These are phyloP conservation scores for Bombus huntii DNA, from an alignment of 1,140 invertebrate species.

Conservation along the genomic window DNA sequence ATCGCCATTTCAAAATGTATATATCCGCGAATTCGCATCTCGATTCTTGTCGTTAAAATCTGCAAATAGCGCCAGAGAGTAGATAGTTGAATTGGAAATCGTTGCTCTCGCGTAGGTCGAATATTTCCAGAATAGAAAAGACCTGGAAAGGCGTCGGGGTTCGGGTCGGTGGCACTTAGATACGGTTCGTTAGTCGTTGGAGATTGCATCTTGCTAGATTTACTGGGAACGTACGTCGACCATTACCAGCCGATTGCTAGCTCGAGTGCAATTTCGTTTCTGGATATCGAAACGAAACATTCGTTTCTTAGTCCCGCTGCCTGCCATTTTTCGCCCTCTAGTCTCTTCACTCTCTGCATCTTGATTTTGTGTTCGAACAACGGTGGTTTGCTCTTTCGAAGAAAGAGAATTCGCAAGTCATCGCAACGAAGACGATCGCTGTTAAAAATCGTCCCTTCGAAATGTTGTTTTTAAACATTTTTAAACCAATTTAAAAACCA, in stretches of 20 bases:
- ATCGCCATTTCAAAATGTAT: background rate
- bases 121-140: slow-evolving; percentile 13
- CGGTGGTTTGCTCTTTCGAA: too few species aligned
- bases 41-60: background rate
- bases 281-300: slow-evolving; percentile 5
- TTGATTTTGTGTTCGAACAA: too few species aligned
- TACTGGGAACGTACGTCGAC: slow-evolving; percentile 44
- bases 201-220: slow-evolving; percentile 47
- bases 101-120: background rate
- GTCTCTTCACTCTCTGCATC: too few species aligned
- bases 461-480: too few species aligned
- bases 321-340: too few species aligned
- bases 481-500: too few species aligned
- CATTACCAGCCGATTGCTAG: slow-evolving; percentile 53
- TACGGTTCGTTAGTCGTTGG: slow-evolving; percentile 57
- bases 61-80: background rate
- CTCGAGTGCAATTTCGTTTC: slow-evolving; percentile 48
- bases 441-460: too few species aligned
- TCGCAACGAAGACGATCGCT: too few species aligned
- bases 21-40: background rate
- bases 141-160: slow-evolving; percentile 42
- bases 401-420: too few species aligned
- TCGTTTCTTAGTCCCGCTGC: too few species aligned
- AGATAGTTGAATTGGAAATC: too few species aligned
- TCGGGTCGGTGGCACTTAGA: slow-evolving; percentile 55